Evolutionary conservation across 2,797 vertebrate species (phyloP).

Genomic region (Cottoperca gobio): DNA sequence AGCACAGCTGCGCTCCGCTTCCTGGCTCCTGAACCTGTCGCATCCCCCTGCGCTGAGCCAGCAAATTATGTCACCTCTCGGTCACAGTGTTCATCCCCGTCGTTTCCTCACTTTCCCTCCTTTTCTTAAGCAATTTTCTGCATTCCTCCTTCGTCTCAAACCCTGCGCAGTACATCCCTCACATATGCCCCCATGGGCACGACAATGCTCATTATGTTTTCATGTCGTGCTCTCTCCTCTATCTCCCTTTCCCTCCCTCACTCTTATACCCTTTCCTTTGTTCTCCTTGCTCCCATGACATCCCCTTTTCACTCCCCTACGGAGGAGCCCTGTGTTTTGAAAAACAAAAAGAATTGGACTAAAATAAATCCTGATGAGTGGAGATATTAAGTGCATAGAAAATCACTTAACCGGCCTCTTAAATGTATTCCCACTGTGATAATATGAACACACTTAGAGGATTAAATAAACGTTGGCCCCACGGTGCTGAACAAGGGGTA

Average conservation of each 20-base stretch:
- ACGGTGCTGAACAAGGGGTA: slow-evolving; percentile 61
- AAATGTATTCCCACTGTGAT: slow-evolving; percentile 32
- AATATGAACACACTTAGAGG: slow-evolving; percentile 29
- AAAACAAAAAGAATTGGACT: neutral
- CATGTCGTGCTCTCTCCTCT: slow-evolving; percentile 61
- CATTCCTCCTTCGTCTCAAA: slow-evolving; percentile 58
- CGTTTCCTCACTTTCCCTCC: neutral
- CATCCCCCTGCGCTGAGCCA: slow-evolving; percentile 42
- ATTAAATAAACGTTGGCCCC: slow-evolving; percentile 61
- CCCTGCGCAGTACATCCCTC: slow-evolving; percentile 50
- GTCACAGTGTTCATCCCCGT: slow-evolving; percentile 46
- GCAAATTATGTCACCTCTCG: slow-evolving; percentile 62
- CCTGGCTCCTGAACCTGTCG: slow-evolving; percentile 29
- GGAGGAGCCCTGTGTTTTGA: slow-evolving; percentile 13
- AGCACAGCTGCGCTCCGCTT: slow-evolving; percentile 41
- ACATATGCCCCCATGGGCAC: slow-evolving; percentile 65
- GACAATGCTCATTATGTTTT: slow-evolving; percentile 78
- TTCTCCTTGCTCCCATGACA: slow-evolving; percentile 50
- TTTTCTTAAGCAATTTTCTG: slow-evolving; percentile 43
- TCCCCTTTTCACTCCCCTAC: slow-evolving; percentile 17
- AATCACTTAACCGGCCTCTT: slow-evolving; percentile 34
- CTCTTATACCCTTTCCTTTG: slow-evolving; percentile 55
- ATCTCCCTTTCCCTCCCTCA: slow-evolving; percentile 27
- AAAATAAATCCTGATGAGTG: slow-evolving; percentile 7
- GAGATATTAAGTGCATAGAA: slow-evolving; percentile 16